Base-by-base conservation (phyloP, 2,888 invertebrate genomes). In the Leucoma salicis region DNA sequence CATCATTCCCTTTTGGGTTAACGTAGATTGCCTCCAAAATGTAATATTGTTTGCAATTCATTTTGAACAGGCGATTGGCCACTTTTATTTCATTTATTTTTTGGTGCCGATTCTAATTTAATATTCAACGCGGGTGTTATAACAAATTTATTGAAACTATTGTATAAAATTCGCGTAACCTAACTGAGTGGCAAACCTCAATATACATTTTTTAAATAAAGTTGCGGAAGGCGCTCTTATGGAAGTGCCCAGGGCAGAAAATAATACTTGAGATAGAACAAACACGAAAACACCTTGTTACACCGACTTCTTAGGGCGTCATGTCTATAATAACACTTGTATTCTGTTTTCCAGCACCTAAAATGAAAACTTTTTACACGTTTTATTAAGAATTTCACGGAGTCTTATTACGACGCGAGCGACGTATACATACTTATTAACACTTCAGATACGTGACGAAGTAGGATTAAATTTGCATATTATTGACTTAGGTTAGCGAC, bases 1-100 rank as follows among this genome's bases (percentile, higher is more conserved):
- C 89, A 88, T 88, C 89, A 89, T 89, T 87, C 88, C 87, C 84
- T 82, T 88, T 86, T 75, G 82, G 87, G 82, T 87, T 85, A 83
- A 83, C 87, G 85, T 88, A 85, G 85, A 88, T 89, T 86, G 87
- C 80, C 81, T 81, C 84, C 82, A 85, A 87, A 86, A 86, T 82
- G 85, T 87, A 85, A 86, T 83, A 85, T 84, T 87, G 87, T 87
- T 87, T 85, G 86, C 84, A 78, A 87, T 86, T 86, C 84, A 86
- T 87, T 86, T 82, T 78, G 73, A 77, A 82, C 86, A 79, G 70
- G 74, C 80, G 70, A 85, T 87, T 84, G 84, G 68, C 76, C 84
- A 84, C 73, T 82, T 84, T 85, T 79, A 76, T 80, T 76, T 55
- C 68, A 72, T 78, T 78, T 77, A 74, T 72, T 63, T 77, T 81